phyloP scores from a whole-genome alignment of 2,113 vertebrate species.

The Mormyrus iriodes region DNA sequence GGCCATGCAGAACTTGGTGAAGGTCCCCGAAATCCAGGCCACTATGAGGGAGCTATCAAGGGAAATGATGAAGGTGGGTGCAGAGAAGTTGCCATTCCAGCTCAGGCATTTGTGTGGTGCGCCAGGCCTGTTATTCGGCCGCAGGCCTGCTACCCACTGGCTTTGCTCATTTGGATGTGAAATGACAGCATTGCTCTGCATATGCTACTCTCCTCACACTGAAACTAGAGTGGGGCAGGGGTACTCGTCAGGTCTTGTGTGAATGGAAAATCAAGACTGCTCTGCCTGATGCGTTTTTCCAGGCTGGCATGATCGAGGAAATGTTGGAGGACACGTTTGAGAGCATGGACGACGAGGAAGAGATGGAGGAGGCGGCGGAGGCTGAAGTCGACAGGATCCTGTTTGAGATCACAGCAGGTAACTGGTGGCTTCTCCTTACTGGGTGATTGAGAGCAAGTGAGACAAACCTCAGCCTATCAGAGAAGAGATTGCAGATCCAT shows the following conservation, averaged over 20 bases:
- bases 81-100: neutral
- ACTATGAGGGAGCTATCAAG: conserved; percentile 94
- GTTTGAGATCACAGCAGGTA: conserved; percentile 95
- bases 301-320: conserved; percentile 98
- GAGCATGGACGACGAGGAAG: conserved; percentile 91
- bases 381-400: conserved; percentile 93
- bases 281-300: neutral
- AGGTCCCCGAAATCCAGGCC: conserved; percentile 93
- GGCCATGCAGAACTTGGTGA: conserved; percentile 91
- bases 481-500: neutral
- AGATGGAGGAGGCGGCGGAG: conserved; percentile 94
- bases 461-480: neutral
- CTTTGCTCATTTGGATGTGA: neutral
- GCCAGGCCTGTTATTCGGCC: neutral
- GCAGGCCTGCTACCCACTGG: neutral
- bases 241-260: neutral
- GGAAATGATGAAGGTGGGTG: conserved; percentile 95
- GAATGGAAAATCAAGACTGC: neutral
- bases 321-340: conserved; percentile 97
- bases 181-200: too few relatives aligned
- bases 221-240: neutral
- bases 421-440: conserved; percentile 4
- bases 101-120: neutral
- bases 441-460: neutral
- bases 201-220: neutral